Conservation (phyloP, 2,113 vertebrate genomes). For the Butorides virescens region DNA sequence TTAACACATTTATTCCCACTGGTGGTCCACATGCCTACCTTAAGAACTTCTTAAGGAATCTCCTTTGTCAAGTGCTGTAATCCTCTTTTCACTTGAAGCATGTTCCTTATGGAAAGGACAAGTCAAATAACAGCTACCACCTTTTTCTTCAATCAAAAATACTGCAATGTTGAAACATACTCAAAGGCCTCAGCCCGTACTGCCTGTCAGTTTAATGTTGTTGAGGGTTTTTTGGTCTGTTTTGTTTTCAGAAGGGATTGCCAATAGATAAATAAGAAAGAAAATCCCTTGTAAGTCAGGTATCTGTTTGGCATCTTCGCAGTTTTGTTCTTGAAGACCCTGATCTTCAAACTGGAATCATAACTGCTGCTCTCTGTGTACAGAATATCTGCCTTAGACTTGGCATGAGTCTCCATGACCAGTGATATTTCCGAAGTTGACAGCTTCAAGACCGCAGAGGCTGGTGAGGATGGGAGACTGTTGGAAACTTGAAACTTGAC, state of each 20-base stretch:
- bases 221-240: background rate
- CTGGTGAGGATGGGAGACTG: background rate
- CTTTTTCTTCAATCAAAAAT: background rate
- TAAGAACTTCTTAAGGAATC: background rate
- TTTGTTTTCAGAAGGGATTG: background rate
- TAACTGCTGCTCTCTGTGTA: background rate
- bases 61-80: background rate
- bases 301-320: background rate
- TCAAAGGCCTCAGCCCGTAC: background rate
- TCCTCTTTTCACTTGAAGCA: background rate
- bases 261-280: background rate
- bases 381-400: background rate
- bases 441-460: background rate
- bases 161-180: background rate
- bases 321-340: background rate
- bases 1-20: background rate
- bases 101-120: background rate
- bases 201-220: background rate
- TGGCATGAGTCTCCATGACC: background rate
- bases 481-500: background rate
- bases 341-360: background rate
- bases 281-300: background rate
- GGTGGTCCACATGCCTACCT: background rate
- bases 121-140: background rate
- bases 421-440: background rate